These are phyloP conservation scores for Anisognathus igniventris DNA, from an alignment of 2,797 vertebrate genomes.

Conservation along the genomic window DNA sequence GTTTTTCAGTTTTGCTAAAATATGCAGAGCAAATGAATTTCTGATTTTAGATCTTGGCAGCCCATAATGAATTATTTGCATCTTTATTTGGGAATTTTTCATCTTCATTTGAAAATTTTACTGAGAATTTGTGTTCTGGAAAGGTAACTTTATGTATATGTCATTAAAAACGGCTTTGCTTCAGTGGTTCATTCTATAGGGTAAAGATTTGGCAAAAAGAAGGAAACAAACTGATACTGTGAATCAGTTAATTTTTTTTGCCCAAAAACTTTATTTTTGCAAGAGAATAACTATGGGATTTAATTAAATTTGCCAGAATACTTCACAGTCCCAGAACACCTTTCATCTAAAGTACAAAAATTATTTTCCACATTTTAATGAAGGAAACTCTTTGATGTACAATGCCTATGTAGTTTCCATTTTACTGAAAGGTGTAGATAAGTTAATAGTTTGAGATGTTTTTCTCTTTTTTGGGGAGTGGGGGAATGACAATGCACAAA, in stretches of 20 bases:
- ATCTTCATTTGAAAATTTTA: background rate
- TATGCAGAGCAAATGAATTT: background rate
- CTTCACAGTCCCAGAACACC: slow-evolving; percentile 42
- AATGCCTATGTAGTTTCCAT: background rate
- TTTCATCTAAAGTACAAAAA: slow-evolving; percentile 58
- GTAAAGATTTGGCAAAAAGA: background rate
- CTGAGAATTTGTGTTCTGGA: background rate
- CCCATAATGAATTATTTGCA: background rate
- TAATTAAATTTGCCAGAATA: slow-evolving; percentile 53
- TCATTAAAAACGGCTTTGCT: background rate
- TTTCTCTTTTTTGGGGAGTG: background rate
- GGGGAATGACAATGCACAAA: background rate
- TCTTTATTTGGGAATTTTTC: background rate
- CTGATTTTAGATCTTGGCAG: background rate
- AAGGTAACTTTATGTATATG: background rate
- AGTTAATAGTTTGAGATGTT: slow-evolving; percentile 11
- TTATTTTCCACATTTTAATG: slow-evolving; percentile 58
- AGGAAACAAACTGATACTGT: background rate
- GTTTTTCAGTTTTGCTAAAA: background rate
- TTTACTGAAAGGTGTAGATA: slow-evolving; percentile 9
- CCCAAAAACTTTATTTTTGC: background rate
- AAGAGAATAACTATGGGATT: slow-evolving; percentile 1
- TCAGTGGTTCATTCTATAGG: background rate
- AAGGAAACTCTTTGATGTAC: slow-evolving; percentile 49
- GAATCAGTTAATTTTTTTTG: background rate